Base-by-base conservation (phyloP, 2,888 invertebrate species). In the Portevinia maculata region DNA sequence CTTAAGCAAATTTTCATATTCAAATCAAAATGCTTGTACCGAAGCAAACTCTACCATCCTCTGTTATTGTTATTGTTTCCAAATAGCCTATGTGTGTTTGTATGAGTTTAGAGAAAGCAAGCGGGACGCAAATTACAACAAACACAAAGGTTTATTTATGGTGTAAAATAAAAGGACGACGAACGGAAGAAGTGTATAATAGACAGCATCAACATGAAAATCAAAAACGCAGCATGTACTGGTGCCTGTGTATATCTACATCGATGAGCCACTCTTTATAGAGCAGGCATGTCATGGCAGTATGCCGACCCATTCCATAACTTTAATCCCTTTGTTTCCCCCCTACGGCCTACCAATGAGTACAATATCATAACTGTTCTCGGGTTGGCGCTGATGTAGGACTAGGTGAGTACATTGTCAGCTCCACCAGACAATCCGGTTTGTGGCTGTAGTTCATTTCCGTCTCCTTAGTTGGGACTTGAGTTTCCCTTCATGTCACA, bases 351-450 rank as follows among this genome's bases (percentile, higher is more conserved):
- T 48, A 32, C 39, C 32, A 30, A 44, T 37, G 64, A 70, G 71
- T 59, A 71, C 67, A 57, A 67, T 62, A 78, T 83, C 78, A 78
- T 78, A 78, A 83, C 76, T 78, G 78, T 78, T 83, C 60, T 67
- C 67, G 83, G 78, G 71, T 78, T 78, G 83, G 67, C 78, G 78
- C 78, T 73, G 78, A 78, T 83, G 83, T 83, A 83, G 83, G 73
- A 78, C 78, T 78, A 83, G 71, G 71, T 73, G 83, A 71, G 71
- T 71, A 83, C 83, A 78, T 78, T 78, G 67, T 83, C 83, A 83
- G 78, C 71, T 78, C 53, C 62, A 67, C 78, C 83, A 83, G 83
- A 83, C 78, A 83, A 83, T 78, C 71, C 67, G 67, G 83, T 83
- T 74, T 83, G 83, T 69, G 83, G 78, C 73, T 71, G 55, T 71